Evolutionary conservation across 2,113 vertebrate species (phyloP), one percentile per base, ranked within the genome.

Genomic region (Ploceus nigricollis): DNA sequence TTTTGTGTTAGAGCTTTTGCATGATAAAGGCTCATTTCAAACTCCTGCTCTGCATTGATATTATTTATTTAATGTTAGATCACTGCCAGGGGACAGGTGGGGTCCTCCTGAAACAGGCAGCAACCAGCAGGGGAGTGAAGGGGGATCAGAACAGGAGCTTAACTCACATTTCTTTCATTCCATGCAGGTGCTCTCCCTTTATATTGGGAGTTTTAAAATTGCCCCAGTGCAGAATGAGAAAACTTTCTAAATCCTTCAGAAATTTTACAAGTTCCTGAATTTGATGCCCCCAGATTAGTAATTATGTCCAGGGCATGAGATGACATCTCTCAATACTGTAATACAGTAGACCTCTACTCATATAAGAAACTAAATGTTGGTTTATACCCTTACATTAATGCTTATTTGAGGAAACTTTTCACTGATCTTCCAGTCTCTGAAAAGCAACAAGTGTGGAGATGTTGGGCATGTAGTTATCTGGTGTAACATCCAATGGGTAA

Each of bases 401-500:
- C 8, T 33, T 83, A 3, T 25, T 37, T n/a, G 44, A 89, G 31
- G 79, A 68, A 79, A 56, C 68, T 89, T 82, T 77, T 75, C 40
- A 19, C 19, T 48, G 37, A 63, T 44, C 61, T 82, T 86, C 65
- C 23, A 35, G 16, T 30, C 48, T 84, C 50, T 93, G 69, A 28
- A 86, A 68, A 72, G 37, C 91, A 93, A 61, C 47, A 53, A 87
- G 77, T 48, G 23, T 64, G 66, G 75, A 90, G 68, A 61, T 70
- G 60, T 72, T 76, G 53, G 18, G 13, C 76, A 45, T 82, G 56
- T 47, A 69, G 44, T 85, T 88, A 84, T 44, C 47, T 53, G 63
- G 66, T 84, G 8, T 69, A 83, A 87, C 79, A 94, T 87, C 65
- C 16, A 37, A 11, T 64, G 79, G 39, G 14, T 97, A 94, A 96